Evolutionary conservation across 1,140 invertebrate species (phyloP).

Genomic region (Acromyrmex heyeri): DNA sequence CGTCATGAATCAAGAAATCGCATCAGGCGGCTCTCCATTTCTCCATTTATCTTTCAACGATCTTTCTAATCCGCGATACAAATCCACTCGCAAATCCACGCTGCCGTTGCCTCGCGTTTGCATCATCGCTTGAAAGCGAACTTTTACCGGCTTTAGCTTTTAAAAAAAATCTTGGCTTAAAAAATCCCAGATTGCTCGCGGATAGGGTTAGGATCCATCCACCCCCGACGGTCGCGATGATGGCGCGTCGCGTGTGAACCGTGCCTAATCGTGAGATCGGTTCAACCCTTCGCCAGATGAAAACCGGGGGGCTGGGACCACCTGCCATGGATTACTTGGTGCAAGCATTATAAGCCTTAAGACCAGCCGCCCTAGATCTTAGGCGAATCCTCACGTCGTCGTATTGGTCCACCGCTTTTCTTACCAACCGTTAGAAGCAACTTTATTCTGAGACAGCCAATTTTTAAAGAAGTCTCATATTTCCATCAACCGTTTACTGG

Average conservation of each 20-base stretch:
- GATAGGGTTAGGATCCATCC: conserved; percentile 34
- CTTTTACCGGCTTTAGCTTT: conserved; percentile 27
- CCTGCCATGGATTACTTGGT: conserved; percentile 77
- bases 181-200: conserved; percentile 25
- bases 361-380: conserved; percentile 49
- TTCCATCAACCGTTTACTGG: not conserved
- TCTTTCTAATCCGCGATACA: conserved; percentile 30
- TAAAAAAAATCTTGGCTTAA: not conserved
- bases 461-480: conserved; percentile 1
- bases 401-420: conserved; percentile 23
- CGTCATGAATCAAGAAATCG: not conserved
- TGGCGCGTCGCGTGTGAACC: conserved; percentile 63
- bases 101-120: not conserved
- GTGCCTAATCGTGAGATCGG: conserved; percentile 77
- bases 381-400: conserved; percentile 18
- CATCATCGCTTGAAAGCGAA: conserved; percentile 4
- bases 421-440: not conserved
- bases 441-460: not conserved
- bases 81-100: conserved; percentile 24
- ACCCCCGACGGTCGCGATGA: conserved; percentile 36
- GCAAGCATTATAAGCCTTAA: conserved; percentile 63
- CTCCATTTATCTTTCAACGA: conserved; percentile 34
- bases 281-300: conserved; percentile 77
- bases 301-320: conserved; percentile 67
- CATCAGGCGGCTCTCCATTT: conserved; percentile 23